A percentile compares a stretch with the other conserved stretches of the same genome.
These are phyloP conservation scores for Etia nguti DNA, from an alignment of 2,113 vertebrate species.

Conservation along the genomic window DNA sequence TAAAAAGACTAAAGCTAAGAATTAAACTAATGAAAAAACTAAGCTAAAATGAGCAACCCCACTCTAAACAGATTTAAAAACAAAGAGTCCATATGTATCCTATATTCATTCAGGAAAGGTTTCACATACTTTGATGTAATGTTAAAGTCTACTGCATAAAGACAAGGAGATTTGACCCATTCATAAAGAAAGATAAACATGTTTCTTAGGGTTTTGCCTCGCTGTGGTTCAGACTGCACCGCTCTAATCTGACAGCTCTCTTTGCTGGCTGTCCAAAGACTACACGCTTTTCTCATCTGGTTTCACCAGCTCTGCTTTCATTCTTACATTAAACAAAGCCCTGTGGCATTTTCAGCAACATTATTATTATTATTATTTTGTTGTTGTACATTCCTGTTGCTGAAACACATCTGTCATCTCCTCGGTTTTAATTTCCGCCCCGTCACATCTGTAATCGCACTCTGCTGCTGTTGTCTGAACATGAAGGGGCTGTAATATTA, in stretches of 20 bases:
- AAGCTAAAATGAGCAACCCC: not conserved
- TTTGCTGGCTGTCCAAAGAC: not conserved
- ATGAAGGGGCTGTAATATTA: slow-evolving; percentile 12
- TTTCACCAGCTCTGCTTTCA: not conserved
- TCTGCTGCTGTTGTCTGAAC: slow-evolving; percentile 34
- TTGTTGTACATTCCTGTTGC: not conserved
- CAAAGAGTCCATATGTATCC: not conserved
- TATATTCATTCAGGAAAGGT: not conserved
- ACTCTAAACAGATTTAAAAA: not conserved
- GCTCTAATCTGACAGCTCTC: not conserved
- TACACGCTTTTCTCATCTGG: not conserved
- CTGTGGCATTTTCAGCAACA: not conserved
- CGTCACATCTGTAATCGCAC: slow-evolving; percentile 47
- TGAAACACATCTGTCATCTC: not conserved
- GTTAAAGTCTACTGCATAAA: not conserved
- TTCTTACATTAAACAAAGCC: not conserved
- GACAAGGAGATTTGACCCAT: not conserved
- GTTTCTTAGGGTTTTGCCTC: not conserved
- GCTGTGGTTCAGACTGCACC: not conserved
- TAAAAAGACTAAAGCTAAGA: not conserved
- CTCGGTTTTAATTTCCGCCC: slow-evolving; percentile 33
- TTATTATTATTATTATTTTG: not conserved
- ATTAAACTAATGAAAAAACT: not conserved
- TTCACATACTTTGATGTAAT: not conserved
- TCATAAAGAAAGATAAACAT: not conserved